phyloP scores from a whole-genome alignment of 2,888 invertebrate species.

The Escarpia spicata region DNA sequence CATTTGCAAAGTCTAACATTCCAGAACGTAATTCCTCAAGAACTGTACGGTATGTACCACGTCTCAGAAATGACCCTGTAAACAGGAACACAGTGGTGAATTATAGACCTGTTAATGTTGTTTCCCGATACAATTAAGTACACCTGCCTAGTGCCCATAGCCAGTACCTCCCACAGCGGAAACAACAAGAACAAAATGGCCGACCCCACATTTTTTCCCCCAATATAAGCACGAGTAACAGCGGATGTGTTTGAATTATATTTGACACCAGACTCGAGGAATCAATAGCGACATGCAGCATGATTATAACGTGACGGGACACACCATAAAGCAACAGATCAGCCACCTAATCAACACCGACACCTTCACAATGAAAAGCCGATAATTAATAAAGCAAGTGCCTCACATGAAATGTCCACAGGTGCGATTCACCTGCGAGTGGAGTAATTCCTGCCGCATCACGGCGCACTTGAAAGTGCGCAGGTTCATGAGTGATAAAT shows the following conservation, averaged over 20 bases:
- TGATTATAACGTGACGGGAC: neutral
- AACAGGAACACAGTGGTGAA: neutral
- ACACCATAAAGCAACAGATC: conserved; percentile 6
- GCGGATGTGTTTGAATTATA: neutral
- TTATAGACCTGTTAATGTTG: neutral
- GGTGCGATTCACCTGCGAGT: neutral
- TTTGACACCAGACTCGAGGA: neutral
- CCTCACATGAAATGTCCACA: neutral
- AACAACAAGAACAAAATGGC: neutral
- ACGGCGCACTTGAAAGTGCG: neutral
- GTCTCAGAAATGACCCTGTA: too few relatives aligned
- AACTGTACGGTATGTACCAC: neutral
- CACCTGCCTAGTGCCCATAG: neutral
- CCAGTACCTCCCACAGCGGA: neutral
- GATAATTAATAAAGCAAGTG: conserved; percentile 11
- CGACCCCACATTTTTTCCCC: neutral
- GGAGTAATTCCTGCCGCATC: neutral
- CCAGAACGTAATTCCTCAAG: neutral
- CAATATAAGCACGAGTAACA: neutral
- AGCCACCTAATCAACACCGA: neutral
- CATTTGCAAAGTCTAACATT: neutral
- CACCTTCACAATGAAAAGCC: neutral
- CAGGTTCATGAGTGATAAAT: neutral
- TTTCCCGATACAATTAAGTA: neutral
- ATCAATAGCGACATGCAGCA: neutral